Base-by-base conservation (phyloP, 2,797 vertebrate genomes). In the Heteromormyrus szaboi region DNA sequence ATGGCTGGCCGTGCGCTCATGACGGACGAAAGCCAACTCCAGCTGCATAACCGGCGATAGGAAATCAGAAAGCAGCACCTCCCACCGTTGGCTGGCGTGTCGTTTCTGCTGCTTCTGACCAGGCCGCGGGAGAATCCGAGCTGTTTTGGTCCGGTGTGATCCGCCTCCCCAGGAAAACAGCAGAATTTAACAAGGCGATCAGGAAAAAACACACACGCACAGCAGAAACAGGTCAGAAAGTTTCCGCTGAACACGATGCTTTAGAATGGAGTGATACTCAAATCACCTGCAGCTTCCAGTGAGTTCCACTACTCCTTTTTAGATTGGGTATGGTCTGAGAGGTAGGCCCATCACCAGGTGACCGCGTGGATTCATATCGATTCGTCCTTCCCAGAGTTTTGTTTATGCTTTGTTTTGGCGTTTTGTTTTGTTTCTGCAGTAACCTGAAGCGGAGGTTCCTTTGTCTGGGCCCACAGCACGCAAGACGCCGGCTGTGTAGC, bases 11-110 rank as follows among this genome's bases (percentile, higher is more conserved):
- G 22, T 59, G 87, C 33, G 3, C 68, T 41, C 72, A 44, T 3
- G 37, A 7, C 17, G 37, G 37, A 44, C 37, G 4, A 19, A 86
- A 44, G 84, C 46, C 48, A 22, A 4, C 29, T 9, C 85, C 86
- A 88, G 51, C 89, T 53, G 59, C 44, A 41, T 65, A 68, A 84
- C 89, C 53, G 88, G n/a, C 89, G 50, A 50, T 65, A 17, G 44
- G 79, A 65, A 62, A 84, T 56, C 37, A 33, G 51, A 46, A 17
- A 17, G 5, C 46, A 84, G 48, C 5, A 44, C 53, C 37, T n/a
- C 72, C 37, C 17, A 44, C 72, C 1, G 1, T n/a, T 8, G 37
- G 33, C 72, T n/a, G 14, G 72, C 6, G 8, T 19, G 0, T n/a
- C 17, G 17, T 79, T 7, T 8, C 72, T 37, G 33, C 33, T 1